Evolutionary conservation across 2,113 vertebrate genomes (phyloP).

Genomic region (Candoia aspera): DNA sequence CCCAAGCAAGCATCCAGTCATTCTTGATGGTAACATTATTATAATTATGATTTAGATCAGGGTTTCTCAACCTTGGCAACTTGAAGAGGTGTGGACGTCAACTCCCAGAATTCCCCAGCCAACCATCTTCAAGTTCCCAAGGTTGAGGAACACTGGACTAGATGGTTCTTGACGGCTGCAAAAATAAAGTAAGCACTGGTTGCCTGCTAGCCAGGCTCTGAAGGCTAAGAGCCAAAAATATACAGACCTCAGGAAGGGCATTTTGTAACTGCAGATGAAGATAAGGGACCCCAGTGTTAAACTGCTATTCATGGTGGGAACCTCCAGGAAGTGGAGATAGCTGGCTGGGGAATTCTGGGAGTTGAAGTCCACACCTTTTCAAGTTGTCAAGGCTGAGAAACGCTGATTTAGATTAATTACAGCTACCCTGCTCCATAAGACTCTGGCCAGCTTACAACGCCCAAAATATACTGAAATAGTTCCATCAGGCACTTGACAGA

Average conservation of each 20-base stretch:
- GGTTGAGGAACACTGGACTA: too few species aligned
- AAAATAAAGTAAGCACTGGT: slow-evolving; percentile 18
- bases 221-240: background rate
- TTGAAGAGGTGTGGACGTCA: too few species aligned
- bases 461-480: background rate
- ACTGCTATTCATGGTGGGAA: background rate
- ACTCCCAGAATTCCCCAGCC: too few species aligned
- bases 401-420: background rate
- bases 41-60: too few species aligned
- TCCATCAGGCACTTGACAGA: background rate
- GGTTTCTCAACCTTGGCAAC: too few species aligned
- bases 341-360: too few species aligned
- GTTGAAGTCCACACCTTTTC: too few species aligned
- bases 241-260: slow-evolving; percentile 12
- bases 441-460: background rate
- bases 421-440: background rate
- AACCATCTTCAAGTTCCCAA: too few species aligned
- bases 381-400: too few species aligned
- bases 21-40: background rate
- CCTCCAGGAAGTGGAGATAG: slow-evolving; percentile 32
- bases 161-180: too few species aligned
- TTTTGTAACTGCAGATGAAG: slow-evolving; percentile 29
- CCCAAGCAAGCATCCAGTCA: background rate
- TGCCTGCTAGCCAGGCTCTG: slow-evolving; percentile 23
- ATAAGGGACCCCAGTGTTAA: slow-evolving; percentile 3